Evolutionary conservation across 1,140 invertebrate genomes (phyloP), one percentile per base, ranked within the genome.

Genomic region (Pseudomyrmex flavicornis): DNA sequence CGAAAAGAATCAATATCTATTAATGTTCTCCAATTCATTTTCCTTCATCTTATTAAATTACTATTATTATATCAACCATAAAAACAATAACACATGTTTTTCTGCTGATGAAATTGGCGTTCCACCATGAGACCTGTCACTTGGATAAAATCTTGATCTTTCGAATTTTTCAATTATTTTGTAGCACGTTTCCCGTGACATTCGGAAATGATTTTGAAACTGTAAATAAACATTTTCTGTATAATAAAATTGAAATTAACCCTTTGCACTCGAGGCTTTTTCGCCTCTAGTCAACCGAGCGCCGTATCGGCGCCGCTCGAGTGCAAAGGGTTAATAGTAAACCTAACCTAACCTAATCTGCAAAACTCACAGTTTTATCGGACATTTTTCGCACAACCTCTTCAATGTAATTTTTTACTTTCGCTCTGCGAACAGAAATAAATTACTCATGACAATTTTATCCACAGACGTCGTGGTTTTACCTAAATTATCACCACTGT

Each of bases 1-100:
- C 50, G 13, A 22, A 26, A 62, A 62, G 3, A 62, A 62, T 62
- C 2, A 15, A 62, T 35, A 13, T 35, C 3, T 22, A 62, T 62
- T 62, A 52, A 52, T 12, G 35, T 52, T 52, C 50, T 5, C 13
- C 5, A 62, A 8, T 62, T 35, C 5, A 62, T 62, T 62, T 62
- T 62, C 1, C 26, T 62, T 26, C 1, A 62, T 52, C 9, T 52
- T 52, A 5, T 17, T 26, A 4, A 15, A 5, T 26, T 62, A 26
- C 13, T 62, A 62, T 62, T 26, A 62, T 62, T 62, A 62, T 15
- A 62, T 13, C 15, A 15, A 62, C 22, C 13, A 62, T 62, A 62
- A 62, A 62, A 62, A 35, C 22, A 62, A 35, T 35, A 62, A 62
- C 22, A 62, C 22, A 62, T 62, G 61, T 35, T 62, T 62, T 62